These are phyloP conservation scores for Plagodis pulveraria DNA, from an alignment of 2,888 invertebrate species.

Conservation along the genomic window DNA sequence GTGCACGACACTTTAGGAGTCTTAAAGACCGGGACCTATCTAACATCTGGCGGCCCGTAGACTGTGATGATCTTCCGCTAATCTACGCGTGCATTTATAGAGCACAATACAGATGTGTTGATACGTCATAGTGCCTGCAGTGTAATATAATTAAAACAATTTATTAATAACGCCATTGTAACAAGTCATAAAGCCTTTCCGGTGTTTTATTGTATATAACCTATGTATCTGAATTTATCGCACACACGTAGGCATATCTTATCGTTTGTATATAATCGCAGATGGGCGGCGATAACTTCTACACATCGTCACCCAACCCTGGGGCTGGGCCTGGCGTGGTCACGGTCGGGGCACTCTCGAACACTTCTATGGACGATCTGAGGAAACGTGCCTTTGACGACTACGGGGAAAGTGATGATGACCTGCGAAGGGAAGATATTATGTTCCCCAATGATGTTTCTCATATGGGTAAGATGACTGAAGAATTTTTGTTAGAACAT, in stretches of 20 bases:
- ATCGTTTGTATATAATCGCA: slow-evolving; percentile 32
- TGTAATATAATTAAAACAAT: too few relatives aligned
- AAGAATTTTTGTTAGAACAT: too few relatives aligned
- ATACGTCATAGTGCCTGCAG: too few relatives aligned
- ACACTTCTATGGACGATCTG: slow-evolving; percentile 86
- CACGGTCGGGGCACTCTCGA: slow-evolving; percentile 84
- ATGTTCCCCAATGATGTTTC: slow-evolving; percentile 90
- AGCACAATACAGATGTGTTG: too few relatives aligned
- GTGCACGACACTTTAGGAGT: too few relatives aligned
- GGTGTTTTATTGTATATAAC: neutral
- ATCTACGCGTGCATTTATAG: too few relatives aligned
- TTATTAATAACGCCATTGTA: too few relatives aligned
- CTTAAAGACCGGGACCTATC: too few relatives aligned
- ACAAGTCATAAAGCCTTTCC: too few relatives aligned
- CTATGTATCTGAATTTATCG: neutral
- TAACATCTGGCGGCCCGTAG: too few relatives aligned
- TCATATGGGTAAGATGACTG: slow-evolving; percentile 77
- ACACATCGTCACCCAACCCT: slow-evolving; percentile 78
- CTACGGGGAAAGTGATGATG: slow-evolving; percentile 95
- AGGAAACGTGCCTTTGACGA: slow-evolving; percentile 89
- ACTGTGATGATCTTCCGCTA: too few relatives aligned
- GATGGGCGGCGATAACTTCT: slow-evolving; percentile 76
- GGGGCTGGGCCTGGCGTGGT: slow-evolving; percentile 64
- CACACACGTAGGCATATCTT: neutral
- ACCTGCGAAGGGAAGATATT: slow-evolving; percentile 93